Evolutionary conservation across 2,888 invertebrate species (phyloP), one percentile per base, ranked within the genome.

Genomic region (Proisotoma minuta): DNA sequence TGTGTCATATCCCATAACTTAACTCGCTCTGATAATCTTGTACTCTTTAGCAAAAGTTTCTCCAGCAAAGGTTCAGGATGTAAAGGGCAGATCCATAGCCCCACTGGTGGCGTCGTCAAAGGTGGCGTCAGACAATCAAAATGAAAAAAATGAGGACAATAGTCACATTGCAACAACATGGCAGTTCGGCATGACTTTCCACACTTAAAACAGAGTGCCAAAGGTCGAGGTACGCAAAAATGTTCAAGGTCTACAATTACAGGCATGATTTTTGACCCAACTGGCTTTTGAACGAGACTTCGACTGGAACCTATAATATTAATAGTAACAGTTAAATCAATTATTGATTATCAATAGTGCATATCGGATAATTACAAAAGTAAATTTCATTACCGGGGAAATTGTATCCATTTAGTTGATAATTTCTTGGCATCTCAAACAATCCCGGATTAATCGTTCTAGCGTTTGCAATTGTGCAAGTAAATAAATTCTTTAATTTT

Each of bases 51-150:
- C 68, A 93, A 78, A 77, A 88, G 87, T 75, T 87, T 84, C 77
- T 94, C 88, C 75, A 95, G 83, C 70, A 87, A 87, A 74, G 94
- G 91, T 78, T 98, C 93, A 0, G 90, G 88, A 78, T 98, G 98
- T 78, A 92, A 91, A 0, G 97, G 97, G 77, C 98, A 98, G 94
- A 97, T 96, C 97, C 97, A 98, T 27, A 89, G 83, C 0, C 90
- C 91, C 2, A 87, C 85, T 0, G 97, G 97, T 66, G 91, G 81
- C 0, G 88, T 86, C 0, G 93, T 89, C 59, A 98, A 79, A 0
- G 97, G 97, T 0, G 97, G 96, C 77, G 94, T 88, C 66, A 97
- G 78, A 76, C 98, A 98, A 78, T 98, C 97, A 81, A 90, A 84
- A 78, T 98, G 98, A 77, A 87, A 97, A 72, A 87, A 84, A 60